Base-by-base conservation (phyloP, 2,113 vertebrate genomes). In the Accipiter cooperii region DNA sequence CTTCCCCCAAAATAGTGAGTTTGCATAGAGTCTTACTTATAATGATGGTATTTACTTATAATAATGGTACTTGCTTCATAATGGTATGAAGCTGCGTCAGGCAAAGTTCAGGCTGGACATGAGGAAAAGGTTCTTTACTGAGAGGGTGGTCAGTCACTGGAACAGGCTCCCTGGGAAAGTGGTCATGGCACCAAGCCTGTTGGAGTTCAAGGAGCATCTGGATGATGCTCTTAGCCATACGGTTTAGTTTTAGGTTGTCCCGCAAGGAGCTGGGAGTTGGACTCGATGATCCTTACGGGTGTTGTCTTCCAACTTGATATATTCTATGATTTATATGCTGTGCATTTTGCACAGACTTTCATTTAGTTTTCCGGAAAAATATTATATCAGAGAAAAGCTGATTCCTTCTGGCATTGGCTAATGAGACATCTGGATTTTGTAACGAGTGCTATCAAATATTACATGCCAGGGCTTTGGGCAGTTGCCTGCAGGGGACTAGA, bases 201-300 rank as follows among this genome's bases (percentile, higher is more conserved):
- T 60, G 74, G 38, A 63, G 21, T 64, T 84, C 12, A 69, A 18
- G 54, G 5, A 36, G 34, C 5, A 3, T 60, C 44, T 89, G 42
- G 42, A 13, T 4, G 5, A 15, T 0, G 3, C 31, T 58, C 24
- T 40, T 46, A 54, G 21, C 24, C 5, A 2, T n/a, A 5, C 24
- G 12, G 42, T 49, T 80, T 77, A 29, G 13, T 40, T 89, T 71
- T 73, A 36, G 18, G 49, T 40, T 12, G 47, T 28, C 20, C 22
- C 58, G 31, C 3, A 8, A 47, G 19, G 18, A 89, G 29, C 33
- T 11, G 10, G 17, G 19, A 51, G 21, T 51, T 46, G 40, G 25
- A 34, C 20, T 47, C 1, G 2, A 5, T 58, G 22, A 34, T 76
- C 31, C 24, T 65, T 57, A n/a, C 10, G 21, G 9, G 2, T 88